Conservation (phyloP, 2,113 vertebrate species). For the Crotalus tigris region DNA sequence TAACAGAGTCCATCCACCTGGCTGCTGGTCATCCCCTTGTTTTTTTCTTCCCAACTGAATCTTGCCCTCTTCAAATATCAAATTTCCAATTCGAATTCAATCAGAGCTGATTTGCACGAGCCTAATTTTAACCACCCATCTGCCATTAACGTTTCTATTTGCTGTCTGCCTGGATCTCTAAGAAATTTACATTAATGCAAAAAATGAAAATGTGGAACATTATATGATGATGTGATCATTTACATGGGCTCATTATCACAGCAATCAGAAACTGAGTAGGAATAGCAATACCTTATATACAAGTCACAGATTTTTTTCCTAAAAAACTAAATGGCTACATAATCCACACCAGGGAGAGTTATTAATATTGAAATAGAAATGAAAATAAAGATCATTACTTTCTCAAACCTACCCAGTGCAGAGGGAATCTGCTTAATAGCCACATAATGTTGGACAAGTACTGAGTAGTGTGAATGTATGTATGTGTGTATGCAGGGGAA, state of each 20-base stretch:
- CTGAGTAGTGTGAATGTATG: not conserved
- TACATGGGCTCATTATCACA: not conserved
- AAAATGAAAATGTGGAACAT: not conserved
- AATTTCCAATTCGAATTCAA: not conserved
- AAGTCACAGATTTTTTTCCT: not conserved
- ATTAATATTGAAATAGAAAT: not conserved
- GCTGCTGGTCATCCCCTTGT: not conserved
- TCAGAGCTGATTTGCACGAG: not conserved
- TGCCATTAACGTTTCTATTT: not conserved
- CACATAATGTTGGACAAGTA: not conserved
- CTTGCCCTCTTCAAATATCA: not conserved
- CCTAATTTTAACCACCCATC: not conserved
- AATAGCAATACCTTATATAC: not conserved
- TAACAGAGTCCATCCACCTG: not conserved
- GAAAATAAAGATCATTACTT: not conserved
- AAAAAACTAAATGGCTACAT: not conserved
- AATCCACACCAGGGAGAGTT: not conserved
- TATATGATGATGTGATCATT: not conserved
- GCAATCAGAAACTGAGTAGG: not conserved
- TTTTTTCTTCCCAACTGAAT: not conserved
- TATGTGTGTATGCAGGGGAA: not conserved
- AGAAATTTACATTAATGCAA: not conserved
- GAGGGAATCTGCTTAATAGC: not conserved
- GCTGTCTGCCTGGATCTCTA: not conserved
- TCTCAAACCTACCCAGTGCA: not conserved